phyloP scores from a whole-genome alignment of 2,113 vertebrate genomes.

The Limanda limanda region DNA sequence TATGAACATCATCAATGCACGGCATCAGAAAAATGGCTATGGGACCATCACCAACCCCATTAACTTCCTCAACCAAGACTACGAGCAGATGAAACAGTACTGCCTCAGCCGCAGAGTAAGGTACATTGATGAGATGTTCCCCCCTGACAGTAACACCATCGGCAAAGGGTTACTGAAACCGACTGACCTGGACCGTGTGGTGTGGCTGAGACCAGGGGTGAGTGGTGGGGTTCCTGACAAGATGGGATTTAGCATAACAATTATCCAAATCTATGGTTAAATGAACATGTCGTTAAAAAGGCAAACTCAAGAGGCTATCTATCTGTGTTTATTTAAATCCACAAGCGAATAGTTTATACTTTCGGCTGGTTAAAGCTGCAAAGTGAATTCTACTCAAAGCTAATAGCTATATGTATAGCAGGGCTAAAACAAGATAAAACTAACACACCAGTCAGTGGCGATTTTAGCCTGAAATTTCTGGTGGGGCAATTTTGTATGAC shows the following conservation, averaged over 20 bases:
- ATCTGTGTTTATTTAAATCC: no score
- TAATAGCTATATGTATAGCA: no score
- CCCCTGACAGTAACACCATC: constrained; percentile 74
- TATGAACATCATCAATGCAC: constrained; percentile 71
- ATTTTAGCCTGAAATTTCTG: no score
- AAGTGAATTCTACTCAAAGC: no score
- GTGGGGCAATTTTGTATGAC: no score
- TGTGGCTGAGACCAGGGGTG: constrained; percentile 63
- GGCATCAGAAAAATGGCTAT: constrained; percentile 49
- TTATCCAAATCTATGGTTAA: background rate
- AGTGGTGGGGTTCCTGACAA: constrained; percentile 15
- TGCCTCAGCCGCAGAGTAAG: constrained; percentile 17
- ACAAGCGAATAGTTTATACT: no score
- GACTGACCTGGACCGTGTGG: background rate
- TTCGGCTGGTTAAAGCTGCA: no score
- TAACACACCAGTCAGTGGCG: no score
- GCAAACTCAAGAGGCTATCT: no score
- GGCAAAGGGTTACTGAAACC: constrained; percentile 52
- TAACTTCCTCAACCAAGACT: constrained; percentile 71
- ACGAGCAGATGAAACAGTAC: constrained; percentile 54
- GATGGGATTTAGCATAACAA: background rate
- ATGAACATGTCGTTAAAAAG: no score
- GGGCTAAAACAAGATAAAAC: no score
- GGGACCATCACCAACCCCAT: constrained; percentile 64
- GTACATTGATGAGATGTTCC: constrained; percentile 75